A percentile compares a stretch with the other conserved stretches of the same genome.
phyloP scores from a whole-genome alignment of 2,888 invertebrate species.

The Rutpela maculata region DNA sequence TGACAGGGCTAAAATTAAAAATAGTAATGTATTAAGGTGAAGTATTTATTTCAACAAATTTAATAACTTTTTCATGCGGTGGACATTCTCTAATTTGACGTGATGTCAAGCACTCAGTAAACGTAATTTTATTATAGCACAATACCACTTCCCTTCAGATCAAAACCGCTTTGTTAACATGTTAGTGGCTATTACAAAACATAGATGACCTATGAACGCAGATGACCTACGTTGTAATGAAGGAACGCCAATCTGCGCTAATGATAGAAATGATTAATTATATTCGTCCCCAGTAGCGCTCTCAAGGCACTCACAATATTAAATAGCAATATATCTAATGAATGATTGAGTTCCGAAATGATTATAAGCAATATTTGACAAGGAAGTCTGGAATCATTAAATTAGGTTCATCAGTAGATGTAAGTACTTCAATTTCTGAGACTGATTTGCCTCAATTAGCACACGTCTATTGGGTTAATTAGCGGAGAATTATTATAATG shows the following conservation, averaged over 20 bases:
- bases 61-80: too few relatives aligned
- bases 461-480: background rate
- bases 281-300: slow-evolving; percentile 36
- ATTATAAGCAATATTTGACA: slow-evolving; percentile 23
- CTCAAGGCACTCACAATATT: slow-evolving; percentile 37
- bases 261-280: slow-evolving; percentile 47
- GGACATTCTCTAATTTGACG: too few relatives aligned
- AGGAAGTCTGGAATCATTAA: slow-evolving; percentile 20
- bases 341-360: slow-evolving; percentile 27
- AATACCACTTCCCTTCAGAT: background rate
- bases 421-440: background rate
- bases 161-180: slow-evolving; percentile 1
- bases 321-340: slow-evolving; percentile 45
- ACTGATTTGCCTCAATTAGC: background rate
- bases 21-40: too few relatives aligned
- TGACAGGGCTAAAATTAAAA: too few relatives aligned
- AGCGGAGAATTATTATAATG: background rate
- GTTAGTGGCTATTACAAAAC: slow-evolving; percentile 1
- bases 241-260: slow-evolving; percentile 34
- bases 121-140: background rate
- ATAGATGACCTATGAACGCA: slow-evolving; percentile 11
- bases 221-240: slow-evolving; percentile 25
- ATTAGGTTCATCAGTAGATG: slow-evolving; percentile 5
- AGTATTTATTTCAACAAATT: too few relatives aligned
- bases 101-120: background rate